Evolutionary conservation across 2,113 vertebrate genomes (phyloP), one percentile per base, ranked within the genome.

Genomic region (Sceloporus undulatus): DNA sequence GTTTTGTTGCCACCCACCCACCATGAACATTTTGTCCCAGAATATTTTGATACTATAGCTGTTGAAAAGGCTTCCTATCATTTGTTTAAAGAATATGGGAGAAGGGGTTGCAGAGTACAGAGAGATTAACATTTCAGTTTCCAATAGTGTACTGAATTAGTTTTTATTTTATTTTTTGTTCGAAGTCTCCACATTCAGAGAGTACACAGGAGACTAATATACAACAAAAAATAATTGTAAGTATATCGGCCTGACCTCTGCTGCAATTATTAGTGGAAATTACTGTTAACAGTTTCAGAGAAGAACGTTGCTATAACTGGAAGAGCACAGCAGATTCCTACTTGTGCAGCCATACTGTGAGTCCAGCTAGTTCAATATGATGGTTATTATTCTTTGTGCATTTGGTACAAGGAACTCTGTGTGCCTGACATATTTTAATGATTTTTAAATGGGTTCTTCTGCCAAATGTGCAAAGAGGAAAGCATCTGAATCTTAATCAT

Each of bases 141-240:
- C 38, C 74, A 38, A 14, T 18, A 1, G 16, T 38, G 5, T 34
- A 40, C 40, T 34, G 73, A 75, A 40, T 71, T 40, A 40, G 4
- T 40, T 38, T 42, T 73, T 42, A 18, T 19, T 19, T 42, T 71
- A 18, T 19, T 19, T 42, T 71, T 23, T 79, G 29, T 8, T 83
- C 0, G 2, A 75, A 48, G 34, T 23, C 40, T 76, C 38, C 8
- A 2, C 40, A 3, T 0, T 0, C 23, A 48, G 56, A 2, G 19
- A 54, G 16, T 90, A 62, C 79, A 79, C 42, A 81, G 91, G 82
- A 79, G 2, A 6, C 11, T 59, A 42, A 3, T 2, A 48, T 79
- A 48, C 80, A 86, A 89, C 86, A 83, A 90, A 91, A 91, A 89
- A 54, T 59, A 48, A 83, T 34, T 34, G 91, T 34, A 9, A 29